phyloP scores from a whole-genome alignment of 1,140 invertebrate species.

The Hyles vespertilio region DNA sequence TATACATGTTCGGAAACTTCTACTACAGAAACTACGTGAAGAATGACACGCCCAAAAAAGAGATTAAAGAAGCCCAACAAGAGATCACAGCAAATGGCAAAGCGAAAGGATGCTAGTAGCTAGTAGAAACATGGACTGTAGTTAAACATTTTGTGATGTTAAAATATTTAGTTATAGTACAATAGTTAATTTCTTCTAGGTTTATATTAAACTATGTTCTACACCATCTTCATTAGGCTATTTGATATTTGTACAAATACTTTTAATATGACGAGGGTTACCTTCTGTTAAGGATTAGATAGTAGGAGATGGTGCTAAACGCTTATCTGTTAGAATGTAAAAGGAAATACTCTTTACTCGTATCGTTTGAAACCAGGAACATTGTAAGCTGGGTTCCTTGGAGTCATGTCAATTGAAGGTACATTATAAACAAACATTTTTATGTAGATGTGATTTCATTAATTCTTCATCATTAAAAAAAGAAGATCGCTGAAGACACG shows the following conservation, averaged over 20 bases:
- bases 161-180: not conserved
- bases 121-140: constrained; percentile 22
- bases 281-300: constrained; percentile 11
- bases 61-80: constrained; percentile 11
- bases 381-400: too few relatives aligned
- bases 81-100: constrained; percentile 26
- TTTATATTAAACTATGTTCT: not conserved
- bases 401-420: too few relatives aligned
- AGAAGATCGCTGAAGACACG: too few relatives aligned
- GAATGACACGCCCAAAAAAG: constrained; percentile 12
- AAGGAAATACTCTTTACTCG: not conserved
- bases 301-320: not conserved
- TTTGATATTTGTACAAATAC: constrained; percentile 17
- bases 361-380: too few relatives aligned
- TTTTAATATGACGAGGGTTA: not conserved
- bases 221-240: constrained; percentile 7
- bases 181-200: not conserved
- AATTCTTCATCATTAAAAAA: too few relatives aligned
- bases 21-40: constrained; percentile 85
- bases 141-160: constrained; percentile 12
- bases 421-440: too few relatives aligned
- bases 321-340: not conserved
- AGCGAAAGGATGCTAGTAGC: constrained; percentile 46
- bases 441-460: too few relatives aligned
- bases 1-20: constrained; percentile 90